Conservation (phyloP, 2,113 vertebrate species). For the Odocoileus hemionus region DNA sequence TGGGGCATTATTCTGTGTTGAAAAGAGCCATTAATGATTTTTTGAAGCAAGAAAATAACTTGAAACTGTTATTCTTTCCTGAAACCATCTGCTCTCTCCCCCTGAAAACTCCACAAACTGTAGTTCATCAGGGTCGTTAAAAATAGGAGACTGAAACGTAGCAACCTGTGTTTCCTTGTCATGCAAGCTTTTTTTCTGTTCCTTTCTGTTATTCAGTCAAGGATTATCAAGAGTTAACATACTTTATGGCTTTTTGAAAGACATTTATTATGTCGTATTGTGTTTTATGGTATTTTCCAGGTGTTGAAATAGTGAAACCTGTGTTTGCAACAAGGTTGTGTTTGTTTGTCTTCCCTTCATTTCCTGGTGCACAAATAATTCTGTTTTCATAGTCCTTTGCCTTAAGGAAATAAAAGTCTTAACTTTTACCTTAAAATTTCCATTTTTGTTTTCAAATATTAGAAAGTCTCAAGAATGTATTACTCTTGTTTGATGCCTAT, state of each 20-base stretch:
- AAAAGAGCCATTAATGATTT: not conserved
- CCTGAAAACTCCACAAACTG: not conserved
- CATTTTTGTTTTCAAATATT: slow-evolving; percentile 19
- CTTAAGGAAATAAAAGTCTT: not conserved
- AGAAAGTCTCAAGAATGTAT: not conserved
- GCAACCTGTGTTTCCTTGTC: not conserved
- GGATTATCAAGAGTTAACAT: not conserved
- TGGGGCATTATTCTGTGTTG: not conserved
- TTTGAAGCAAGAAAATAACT: not conserved
- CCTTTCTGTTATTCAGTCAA: not conserved
- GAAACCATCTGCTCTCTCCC: not conserved
- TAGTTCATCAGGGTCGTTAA: not conserved
- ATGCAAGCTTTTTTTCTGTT: not conserved
- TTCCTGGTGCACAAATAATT: not conserved
- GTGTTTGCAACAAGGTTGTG: not conserved
- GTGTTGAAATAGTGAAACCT: not conserved
- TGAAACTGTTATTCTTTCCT: not conserved
- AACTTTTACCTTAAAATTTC: not conserved
- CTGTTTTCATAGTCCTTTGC: not conserved
- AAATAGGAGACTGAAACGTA: not conserved
- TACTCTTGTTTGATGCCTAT: not conserved
- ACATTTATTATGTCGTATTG: not conserved
- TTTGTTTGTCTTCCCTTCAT: not conserved
- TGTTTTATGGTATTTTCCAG: not conserved
- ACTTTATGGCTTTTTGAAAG: not conserved